Percentiles rank a stretch among this genome's conserved stretches.
phyloP scores from a whole-genome alignment of 2,888 invertebrate genomes.

The Erebia ligea region DNA sequence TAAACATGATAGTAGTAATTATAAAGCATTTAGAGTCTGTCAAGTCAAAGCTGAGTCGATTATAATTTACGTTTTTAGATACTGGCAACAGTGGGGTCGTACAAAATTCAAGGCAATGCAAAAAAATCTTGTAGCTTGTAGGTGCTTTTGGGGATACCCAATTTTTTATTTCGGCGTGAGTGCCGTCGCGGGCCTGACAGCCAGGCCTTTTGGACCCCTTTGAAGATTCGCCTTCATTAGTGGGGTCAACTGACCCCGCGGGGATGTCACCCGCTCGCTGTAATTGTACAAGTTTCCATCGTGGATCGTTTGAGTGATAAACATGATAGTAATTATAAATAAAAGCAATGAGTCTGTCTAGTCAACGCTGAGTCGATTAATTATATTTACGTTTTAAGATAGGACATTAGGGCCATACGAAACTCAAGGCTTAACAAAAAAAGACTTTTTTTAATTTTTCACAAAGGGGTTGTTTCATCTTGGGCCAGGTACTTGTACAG shows the following conservation, averaged over 20 bases:
- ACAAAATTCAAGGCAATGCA: neutral
- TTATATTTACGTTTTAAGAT: too few relatives aligned
- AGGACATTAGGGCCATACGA: too few relatives aligned
- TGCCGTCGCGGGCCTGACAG: constrained; percentile 66
- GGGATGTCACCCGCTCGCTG: constrained; percentile 49
- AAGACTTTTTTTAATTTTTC: too few relatives aligned
- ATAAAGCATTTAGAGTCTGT: neutral
- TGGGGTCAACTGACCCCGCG: constrained; percentile 65
- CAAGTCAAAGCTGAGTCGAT: too few relatives aligned
- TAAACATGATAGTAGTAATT: constrained; percentile 8
- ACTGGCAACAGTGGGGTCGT: too few relatives aligned
- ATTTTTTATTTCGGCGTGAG: constrained; percentile 34
- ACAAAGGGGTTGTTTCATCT: too few relatives aligned
- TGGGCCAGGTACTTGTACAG: too few relatives aligned
- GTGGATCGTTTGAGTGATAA: constrained; percentile 22
- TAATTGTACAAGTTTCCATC: constrained; percentile 40
- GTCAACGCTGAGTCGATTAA: too few relatives aligned
- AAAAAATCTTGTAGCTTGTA: too few relatives aligned
- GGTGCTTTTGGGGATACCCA: too few relatives aligned
- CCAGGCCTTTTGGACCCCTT: constrained; percentile 66
- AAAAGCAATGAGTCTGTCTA: neutral
- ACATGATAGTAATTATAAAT: constrained; percentile 1
- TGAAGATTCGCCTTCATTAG: constrained; percentile 81
- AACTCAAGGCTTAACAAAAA: too few relatives aligned
- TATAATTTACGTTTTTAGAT: too few relatives aligned